phyloP scores from a whole-genome alignment of 2,888 invertebrate species.

The Parnassius smintheus region DNA sequence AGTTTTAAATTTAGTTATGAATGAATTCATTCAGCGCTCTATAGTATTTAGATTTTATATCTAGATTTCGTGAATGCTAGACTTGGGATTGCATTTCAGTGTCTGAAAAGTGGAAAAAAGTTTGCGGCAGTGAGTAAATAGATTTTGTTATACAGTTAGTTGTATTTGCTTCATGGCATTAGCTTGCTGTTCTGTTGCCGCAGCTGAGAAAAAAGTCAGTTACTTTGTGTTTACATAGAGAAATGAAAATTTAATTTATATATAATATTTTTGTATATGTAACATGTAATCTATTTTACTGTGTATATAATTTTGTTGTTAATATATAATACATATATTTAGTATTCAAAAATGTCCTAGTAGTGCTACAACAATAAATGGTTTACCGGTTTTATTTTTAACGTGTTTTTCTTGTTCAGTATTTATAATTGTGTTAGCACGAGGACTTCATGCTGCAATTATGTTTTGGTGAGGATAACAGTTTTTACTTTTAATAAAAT shows the following conservation, averaged over 20 bases:
- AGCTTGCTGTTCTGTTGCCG: slow-evolving; percentile 32
- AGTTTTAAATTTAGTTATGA: slow-evolving; percentile 29
- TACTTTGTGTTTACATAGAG: not conserved
- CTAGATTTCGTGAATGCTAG: slow-evolving; percentile 69
- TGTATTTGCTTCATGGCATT: slow-evolving; percentile 43
- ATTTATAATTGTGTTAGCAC: no score
- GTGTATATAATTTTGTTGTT: no score
- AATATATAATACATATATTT: no score
- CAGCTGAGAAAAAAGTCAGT: not conserved
- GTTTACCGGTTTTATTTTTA: no score
- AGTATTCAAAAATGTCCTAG: no score
- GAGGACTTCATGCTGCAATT: no score
- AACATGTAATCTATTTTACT: no score
- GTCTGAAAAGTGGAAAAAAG: slow-evolving; percentile 78
- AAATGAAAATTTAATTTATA: not conserved
- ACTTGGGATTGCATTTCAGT: slow-evolving; percentile 76
- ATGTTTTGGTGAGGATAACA: no score
- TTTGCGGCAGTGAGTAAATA: slow-evolving; percentile 77
- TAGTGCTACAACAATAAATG: no score
- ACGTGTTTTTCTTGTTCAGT: no score
- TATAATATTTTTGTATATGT: no score
- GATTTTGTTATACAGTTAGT: slow-evolving; percentile 55
- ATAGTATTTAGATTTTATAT: slow-evolving; percentile 37
- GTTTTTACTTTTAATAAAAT: no score
- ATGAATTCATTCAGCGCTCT: slow-evolving; percentile 34